Percentiles rank a stretch among this genome's conserved stretches.
These are phyloP conservation scores for Sebastes matsubarae DNA, from an alignment of 2,797 vertebrate genomes.

Conservation along the genomic window DNA sequence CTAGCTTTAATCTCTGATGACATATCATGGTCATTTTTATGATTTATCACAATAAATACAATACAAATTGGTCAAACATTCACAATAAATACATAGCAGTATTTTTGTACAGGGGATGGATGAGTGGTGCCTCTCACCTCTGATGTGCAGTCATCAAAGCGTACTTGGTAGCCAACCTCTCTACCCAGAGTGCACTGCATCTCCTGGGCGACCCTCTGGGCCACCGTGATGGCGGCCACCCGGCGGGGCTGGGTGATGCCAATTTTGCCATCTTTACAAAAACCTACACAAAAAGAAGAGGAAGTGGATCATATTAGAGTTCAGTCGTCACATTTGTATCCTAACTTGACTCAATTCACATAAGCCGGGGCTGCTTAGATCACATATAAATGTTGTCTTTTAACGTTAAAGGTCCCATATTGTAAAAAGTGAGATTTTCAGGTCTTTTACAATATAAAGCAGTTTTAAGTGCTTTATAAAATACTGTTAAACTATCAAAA, in stretches of 20 bases:
- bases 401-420: no score
- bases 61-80: neutral
- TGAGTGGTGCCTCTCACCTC: slow-evolving; percentile 79
- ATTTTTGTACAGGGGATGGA: neutral
- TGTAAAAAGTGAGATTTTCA: no score
- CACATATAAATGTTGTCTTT: neutral
- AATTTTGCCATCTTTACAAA: slow-evolving; percentile 87
- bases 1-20: no score
- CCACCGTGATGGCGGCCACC: slow-evolving; percentile 95
- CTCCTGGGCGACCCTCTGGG: slow-evolving; percentile 93
- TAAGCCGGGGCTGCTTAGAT: fast-evolving
- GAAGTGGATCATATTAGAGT: fast-evolving
- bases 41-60: no score
- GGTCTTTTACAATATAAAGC: fast-evolving
- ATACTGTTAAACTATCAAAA: no score
- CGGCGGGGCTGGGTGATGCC: slow-evolving; percentile 93
- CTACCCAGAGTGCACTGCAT: slow-evolving; percentile 87
- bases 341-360: neutral
- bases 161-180: slow-evolving; percentile 94
- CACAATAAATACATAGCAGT: fast-evolving
- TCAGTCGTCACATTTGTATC: neutral
- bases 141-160: slow-evolving; percentile 93
- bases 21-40: no score
- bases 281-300: slow-evolving; percentile 75
- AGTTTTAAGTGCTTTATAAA: no score